Conservation (phyloP, 2,888 invertebrate species). For the Perizoma flavofasciatum region DNA sequence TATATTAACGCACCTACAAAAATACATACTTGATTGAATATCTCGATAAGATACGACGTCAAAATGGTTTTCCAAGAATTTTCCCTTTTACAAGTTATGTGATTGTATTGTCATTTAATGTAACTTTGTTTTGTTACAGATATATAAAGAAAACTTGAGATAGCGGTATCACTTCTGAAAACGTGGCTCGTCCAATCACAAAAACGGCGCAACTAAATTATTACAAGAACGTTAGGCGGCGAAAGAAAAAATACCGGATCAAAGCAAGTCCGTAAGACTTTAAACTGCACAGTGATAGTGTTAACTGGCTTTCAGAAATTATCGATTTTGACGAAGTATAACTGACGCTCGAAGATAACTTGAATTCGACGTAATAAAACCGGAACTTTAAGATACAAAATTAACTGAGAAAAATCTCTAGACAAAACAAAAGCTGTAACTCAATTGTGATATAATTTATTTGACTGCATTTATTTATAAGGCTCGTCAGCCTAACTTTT, state of each 20-base stretch:
- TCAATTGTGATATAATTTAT: constrained; percentile 45
- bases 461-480: constrained; percentile 49
- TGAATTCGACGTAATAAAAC: constrained; percentile 3
- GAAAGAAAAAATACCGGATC: constrained; percentile 38
- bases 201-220: constrained; percentile 40
- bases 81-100: background rate
- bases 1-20: no score
- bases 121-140: constrained; percentile 36
- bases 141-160: constrained; percentile 27
- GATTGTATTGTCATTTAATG: constrained; percentile 4
- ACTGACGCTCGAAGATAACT: background rate
- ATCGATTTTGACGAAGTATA: constrained; percentile 1
- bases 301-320: constrained; percentile 11
- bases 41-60: background rate
- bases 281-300: constrained; percentile 74
- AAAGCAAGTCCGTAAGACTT: constrained; percentile 71
- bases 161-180: constrained; percentile 11
- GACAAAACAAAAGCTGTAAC: constrained; percentile 25
- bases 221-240: constrained; percentile 37
- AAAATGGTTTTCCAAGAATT: background rate
- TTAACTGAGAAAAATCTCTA: background rate
- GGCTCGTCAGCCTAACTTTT: constrained; percentile 19
- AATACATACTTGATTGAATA: background rate
- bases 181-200: constrained; percentile 33
- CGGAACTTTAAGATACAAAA: constrained; percentile 7